These are phyloP conservation scores for Nestor notabilis DNA, from an alignment of 2,113 vertebrate genomes.

Conservation along the genomic window DNA sequence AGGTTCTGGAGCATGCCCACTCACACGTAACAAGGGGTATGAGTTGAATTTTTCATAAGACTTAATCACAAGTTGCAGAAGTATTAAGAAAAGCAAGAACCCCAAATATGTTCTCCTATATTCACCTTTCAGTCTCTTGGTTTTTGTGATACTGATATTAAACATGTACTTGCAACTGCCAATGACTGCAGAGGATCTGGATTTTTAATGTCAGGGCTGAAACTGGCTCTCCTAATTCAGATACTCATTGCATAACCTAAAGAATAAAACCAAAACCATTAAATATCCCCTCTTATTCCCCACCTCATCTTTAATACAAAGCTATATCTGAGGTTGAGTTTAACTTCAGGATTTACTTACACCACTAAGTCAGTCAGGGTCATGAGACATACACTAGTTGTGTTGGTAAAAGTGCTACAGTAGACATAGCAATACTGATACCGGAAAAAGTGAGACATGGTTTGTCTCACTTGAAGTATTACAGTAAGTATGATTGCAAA, in stretches of 20 bases:
- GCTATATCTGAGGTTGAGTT: background rate
- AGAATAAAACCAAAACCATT: background rate
- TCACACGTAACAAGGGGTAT: background rate
- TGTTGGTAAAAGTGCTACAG: background rate
- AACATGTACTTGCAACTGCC: background rate
- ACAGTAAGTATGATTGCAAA: background rate
- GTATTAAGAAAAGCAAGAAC: background rate
- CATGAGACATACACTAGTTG: background rate
- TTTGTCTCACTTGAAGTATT: background rate
- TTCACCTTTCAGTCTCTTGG: background rate
- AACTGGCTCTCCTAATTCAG: background rate
- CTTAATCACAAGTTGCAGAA: background rate
- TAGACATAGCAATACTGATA: background rate
- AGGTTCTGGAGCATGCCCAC: background rate
- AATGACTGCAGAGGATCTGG: background rate
- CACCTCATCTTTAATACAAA: background rate
- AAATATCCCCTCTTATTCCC: background rate
- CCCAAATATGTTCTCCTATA: background rate
- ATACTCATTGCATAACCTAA: background rate
- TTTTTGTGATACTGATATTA: background rate
- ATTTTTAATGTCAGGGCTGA: background rate
- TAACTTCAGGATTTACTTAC: background rate
- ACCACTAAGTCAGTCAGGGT: background rate
- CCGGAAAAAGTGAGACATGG: background rate
- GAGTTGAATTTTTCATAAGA: background rate